Evolutionary conservation across 2,888 invertebrate species (phyloP).

Genomic region (Teinopalpus imperialis): DNA sequence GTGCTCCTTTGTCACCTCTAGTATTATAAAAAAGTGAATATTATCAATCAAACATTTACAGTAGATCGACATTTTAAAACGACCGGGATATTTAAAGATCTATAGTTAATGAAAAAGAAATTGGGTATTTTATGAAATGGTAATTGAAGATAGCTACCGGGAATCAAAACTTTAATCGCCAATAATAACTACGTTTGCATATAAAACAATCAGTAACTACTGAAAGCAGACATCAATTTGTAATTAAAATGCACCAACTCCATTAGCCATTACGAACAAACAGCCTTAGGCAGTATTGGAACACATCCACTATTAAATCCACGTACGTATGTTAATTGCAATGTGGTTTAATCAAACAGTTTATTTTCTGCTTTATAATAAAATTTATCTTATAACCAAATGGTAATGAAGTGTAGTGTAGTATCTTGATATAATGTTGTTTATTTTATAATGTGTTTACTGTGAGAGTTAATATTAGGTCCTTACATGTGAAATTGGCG

Average conservation of each 20-base stretch:
- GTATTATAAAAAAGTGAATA: too few species aligned
- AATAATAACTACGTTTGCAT: constrained; percentile 8
- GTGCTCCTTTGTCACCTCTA: too few species aligned
- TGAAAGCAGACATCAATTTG: constrained; percentile 24
- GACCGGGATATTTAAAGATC: too few species aligned
- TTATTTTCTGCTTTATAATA: constrained; percentile 19
- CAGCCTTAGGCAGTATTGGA: constrained; percentile 19
- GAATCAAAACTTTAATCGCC: constrained; percentile 9
- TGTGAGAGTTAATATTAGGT: too few species aligned
- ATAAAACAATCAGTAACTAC: constrained; percentile 17
- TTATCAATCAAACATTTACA: too few species aligned
- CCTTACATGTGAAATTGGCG: too few species aligned
- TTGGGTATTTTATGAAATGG: neutral
- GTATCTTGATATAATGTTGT: too few species aligned
- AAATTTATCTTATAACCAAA: constrained; percentile 5
- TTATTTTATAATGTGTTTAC: too few species aligned
- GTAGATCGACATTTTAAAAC: too few species aligned
- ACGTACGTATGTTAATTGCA: constrained; percentile 10
- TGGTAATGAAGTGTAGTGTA: constrained; percentile 11
- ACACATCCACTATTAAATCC: constrained; percentile 20
- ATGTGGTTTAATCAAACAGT: constrained; percentile 16
- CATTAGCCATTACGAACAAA: constrained; percentile 23
- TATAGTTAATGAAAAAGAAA: neutral
- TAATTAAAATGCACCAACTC: constrained; percentile 24
- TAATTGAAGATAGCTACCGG: constrained; percentile 3